Evolutionary conservation across 2,888 invertebrate genomes (phyloP).

Genomic region (Hedya salicella): DNA sequence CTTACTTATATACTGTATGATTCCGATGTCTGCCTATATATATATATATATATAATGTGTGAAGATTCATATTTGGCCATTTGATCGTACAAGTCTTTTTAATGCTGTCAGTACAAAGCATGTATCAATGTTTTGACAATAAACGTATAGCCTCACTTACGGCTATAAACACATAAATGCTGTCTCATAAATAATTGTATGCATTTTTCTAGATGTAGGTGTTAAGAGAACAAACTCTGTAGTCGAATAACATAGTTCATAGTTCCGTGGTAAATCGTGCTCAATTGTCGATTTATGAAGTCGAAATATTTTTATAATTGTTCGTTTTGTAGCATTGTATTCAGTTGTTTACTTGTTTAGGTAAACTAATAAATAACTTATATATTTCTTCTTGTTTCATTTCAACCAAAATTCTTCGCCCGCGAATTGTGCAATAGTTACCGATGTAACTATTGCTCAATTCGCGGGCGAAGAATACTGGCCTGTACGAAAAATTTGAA

Average conservation of each 20-base stretch:
- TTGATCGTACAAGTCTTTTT: no score
- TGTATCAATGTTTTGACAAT: no score
- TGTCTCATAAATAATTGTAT: slow-evolving; percentile 33
- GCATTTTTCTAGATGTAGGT: slow-evolving; percentile 43
- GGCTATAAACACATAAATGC: neutral
- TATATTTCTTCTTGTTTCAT: slow-evolving; percentile 14
- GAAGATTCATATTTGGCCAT: no score
- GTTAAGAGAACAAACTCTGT: slow-evolving; percentile 32
- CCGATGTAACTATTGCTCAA: no score
- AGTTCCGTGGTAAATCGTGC: slow-evolving; percentile 27
- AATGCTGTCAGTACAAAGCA: no score
- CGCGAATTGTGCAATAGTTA: no score
- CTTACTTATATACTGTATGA: no score
- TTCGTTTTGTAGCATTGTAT: slow-evolving; percentile 37
- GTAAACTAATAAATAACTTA: slow-evolving; percentile 36
- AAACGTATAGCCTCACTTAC: no score
- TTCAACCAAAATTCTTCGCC: neutral
- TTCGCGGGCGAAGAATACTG: no score
- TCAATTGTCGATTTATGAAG: slow-evolving; percentile 27
- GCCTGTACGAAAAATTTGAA: no score
- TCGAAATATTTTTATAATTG: slow-evolving; percentile 41
- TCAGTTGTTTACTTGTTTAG: slow-evolving; percentile 32
- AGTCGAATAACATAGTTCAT: slow-evolving; percentile 29
- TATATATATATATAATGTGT: no score
- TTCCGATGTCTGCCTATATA: no score